A percentile compares a stretch with the other conserved stretches of the same genome.
phyloP scores from a whole-genome alignment of 2,113 vertebrate genomes.

The Lepus americanus region DNA sequence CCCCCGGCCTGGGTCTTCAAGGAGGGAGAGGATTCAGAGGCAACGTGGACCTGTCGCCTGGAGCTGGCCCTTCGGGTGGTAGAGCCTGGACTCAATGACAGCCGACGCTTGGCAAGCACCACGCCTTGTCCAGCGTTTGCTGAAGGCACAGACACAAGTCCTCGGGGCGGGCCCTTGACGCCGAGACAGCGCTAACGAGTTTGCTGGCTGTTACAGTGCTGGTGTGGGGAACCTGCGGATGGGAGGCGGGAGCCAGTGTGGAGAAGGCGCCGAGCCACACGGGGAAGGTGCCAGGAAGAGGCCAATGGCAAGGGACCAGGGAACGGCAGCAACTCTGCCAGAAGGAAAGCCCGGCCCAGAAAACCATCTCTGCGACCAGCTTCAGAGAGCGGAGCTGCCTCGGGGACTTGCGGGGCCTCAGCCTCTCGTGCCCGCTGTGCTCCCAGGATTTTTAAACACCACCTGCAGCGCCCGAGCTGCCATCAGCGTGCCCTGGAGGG shows the following conservation, averaged over 20 bases:
- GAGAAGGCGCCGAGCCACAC: conserved; percentile 46
- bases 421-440: conserved; percentile 16
- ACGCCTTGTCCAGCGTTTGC: neutral
- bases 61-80: neutral
- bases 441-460: conserved; percentile 38
- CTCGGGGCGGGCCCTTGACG: neutral
- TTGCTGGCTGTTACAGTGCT: conserved; percentile 39
- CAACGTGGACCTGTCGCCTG: neutral
- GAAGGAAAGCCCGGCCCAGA: neutral
- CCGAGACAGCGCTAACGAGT: neutral
- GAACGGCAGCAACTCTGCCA: neutral
- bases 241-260: conserved; percentile 54
- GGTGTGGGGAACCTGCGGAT: conserved; percentile 63
- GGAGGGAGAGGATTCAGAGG: neutral
- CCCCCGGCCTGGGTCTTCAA: neutral
- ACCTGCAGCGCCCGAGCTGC: neutral
- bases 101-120: neutral
- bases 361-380: neutral
- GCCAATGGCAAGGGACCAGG: neutral
- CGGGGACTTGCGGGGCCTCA: neutral
- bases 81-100: neutral
- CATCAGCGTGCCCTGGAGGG: neutral
- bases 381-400: neutral
- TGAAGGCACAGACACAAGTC: conserved; percentile 28
- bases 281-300: conserved; percentile 27